phyloP scores from a whole-genome alignment of 2,797 vertebrate genomes.

The Anabas testudineus region DNA sequence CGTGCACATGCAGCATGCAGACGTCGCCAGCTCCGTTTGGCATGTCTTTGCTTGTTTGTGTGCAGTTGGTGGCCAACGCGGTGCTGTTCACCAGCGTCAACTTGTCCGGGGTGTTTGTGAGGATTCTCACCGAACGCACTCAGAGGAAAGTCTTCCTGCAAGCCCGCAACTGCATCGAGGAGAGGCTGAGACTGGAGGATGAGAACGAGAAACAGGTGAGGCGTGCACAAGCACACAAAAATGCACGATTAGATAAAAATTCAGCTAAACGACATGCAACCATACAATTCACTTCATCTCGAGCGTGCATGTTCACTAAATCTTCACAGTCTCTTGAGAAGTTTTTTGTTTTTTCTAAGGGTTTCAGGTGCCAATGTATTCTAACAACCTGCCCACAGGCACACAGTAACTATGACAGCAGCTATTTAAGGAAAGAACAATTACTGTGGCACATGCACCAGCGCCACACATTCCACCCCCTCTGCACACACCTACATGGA shows the following conservation, averaged over 20 bases:
- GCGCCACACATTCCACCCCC: conserved; percentile 63
- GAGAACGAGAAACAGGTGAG: conserved; percentile 99
- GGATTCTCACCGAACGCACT: conserved; percentile 92
- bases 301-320: not conserved
- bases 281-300: not conserved
- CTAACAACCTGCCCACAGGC: conserved; percentile 75
- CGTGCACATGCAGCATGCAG: not conserved
- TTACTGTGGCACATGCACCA: conserved; percentile 73
- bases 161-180: conserved; percentile 94
- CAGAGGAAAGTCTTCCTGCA: conserved; percentile 96
- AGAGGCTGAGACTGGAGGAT: conserved; percentile 93
- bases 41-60: conserved; percentile 70
- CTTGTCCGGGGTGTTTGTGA: conserved; percentile 93
- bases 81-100: conserved; percentile 95
- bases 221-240: conserved; percentile 50
- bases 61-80: conserved; percentile 92
- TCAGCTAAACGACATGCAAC: not conserved
- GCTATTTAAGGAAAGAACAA: conserved; percentile 84
- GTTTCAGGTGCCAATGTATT: conserved; percentile 77
- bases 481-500: conserved; percentile 61
- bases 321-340: conserved; percentile 39
- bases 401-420: conserved; percentile 83
- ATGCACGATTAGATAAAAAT: not conserved
- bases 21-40: conserved; percentile 21
- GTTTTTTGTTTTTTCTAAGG: conserved; percentile 45